Percentiles rank a stretch among this genome's conserved stretches.
phyloP scores from a whole-genome alignment of 1,140 invertebrate genomes.

The Eciton burchellii region DNA sequence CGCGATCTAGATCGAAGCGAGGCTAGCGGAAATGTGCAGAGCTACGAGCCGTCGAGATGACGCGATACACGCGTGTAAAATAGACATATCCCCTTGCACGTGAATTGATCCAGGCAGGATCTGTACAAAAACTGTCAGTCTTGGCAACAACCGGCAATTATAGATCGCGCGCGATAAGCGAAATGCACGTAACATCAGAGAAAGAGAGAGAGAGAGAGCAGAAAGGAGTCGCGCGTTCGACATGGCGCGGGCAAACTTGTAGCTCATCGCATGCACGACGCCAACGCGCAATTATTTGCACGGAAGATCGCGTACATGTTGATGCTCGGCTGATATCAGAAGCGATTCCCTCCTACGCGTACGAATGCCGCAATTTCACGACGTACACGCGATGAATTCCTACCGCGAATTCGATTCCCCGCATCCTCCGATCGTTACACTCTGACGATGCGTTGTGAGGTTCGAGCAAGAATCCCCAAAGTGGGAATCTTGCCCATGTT shows the following conservation, averaged over 20 bases:
- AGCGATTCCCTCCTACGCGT: slow-evolving; percentile 26
- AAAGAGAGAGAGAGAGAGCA: slow-evolving; percentile 22
- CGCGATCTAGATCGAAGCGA: slow-evolving; percentile 50
- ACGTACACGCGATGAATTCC: slow-evolving; percentile 36
- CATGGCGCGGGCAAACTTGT: slow-evolving; percentile 12
- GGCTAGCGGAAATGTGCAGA: slow-evolving; percentile 42
- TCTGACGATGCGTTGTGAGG: not conserved
- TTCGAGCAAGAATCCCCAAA: slow-evolving; percentile 7
- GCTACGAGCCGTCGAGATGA: slow-evolving; percentile 37
- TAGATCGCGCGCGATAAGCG: slow-evolving; percentile 62
- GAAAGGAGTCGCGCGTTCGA: slow-evolving; percentile 28
- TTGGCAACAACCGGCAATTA: slow-evolving; percentile 57
- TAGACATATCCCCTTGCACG: slow-evolving; percentile 22
- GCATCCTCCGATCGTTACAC: not conserved
- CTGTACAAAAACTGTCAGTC: slow-evolving; percentile 49
- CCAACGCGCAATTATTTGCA: slow-evolving; percentile 64
- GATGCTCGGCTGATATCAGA: slow-evolving; percentile 50
- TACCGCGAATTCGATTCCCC: slow-evolving; percentile 21
- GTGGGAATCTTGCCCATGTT: too few species aligned
- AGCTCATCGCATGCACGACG: slow-evolving; percentile 53
- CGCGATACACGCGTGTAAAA: slow-evolving; percentile 53
- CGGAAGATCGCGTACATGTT: slow-evolving; percentile 41
- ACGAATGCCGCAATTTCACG: slow-evolving; percentile 42
- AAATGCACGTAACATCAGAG: slow-evolving; percentile 57
- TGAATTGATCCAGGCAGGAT: slow-evolving; percentile 43